phyloP scores from a whole-genome alignment of 2,888 invertebrate species.

The Ectobius pallidus region DNA sequence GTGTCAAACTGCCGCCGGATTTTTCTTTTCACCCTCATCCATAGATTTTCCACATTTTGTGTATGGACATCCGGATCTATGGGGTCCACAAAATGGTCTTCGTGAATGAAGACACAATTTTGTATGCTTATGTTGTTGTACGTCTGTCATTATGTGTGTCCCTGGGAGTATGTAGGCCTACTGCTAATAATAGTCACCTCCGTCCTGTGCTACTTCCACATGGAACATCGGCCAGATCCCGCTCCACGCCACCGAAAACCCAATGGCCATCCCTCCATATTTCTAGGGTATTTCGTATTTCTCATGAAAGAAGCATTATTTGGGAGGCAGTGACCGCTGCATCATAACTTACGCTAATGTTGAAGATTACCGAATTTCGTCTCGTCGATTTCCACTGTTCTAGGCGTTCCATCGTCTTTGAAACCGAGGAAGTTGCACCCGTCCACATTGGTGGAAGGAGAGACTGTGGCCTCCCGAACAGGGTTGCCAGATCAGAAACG shows the following conservation, averaged over 20 bases:
- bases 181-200: not conserved
- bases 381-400: not conserved
- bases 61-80: not conserved
- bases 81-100: not conserved
- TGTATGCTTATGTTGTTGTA: not conserved
- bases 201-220: not conserved
- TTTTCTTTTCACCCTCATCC: slow-evolving; percentile 5
- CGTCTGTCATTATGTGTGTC: not conserved
- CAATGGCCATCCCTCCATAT: not conserved
- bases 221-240: not conserved
- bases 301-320: no score
- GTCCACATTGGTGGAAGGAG: not conserved
- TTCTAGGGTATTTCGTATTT: no score
- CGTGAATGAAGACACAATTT: not conserved
- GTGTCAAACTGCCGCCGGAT: not conserved
- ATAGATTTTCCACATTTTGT: not conserved
- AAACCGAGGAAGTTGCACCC: not conserved
- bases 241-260: not conserved
- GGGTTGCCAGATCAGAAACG: no score
- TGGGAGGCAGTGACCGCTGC: no score
- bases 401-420: not conserved
- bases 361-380: not conserved
- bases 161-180: not conserved
- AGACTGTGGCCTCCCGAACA: not conserved
- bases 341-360: no score